Evolutionary conservation across 2,888 invertebrate species (phyloP), one percentile per base, ranked within the genome.

Genomic region (Loripinus fragilis): DNA sequence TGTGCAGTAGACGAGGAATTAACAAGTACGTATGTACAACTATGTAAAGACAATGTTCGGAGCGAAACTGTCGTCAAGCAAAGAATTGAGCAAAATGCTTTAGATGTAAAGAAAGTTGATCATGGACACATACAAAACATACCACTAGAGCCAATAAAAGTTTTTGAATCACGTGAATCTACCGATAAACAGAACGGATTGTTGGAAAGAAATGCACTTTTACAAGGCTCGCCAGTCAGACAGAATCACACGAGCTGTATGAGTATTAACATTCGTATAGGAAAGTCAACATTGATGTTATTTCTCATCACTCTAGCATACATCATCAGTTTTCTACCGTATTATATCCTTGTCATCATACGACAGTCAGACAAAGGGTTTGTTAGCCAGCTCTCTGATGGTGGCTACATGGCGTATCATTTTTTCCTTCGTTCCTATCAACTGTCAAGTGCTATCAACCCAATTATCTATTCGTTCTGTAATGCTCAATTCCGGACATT

Each of bases 321-420:
- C 64, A 84, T 89, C 20, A 69, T 88, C 28, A 88, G 89, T 76
- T 89, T 89, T 55, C 76, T 87, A 38, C 89, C 89, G n/a, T 89
- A 88, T 68, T 85, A 87, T 65, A 74, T 84, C n/a, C 81, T 88
- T 20, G 88, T 83, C 0, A 79, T 88, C 28, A 74, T 86, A 15
- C 75, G 89, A 15, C 81, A 87, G 10, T 71, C 81, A 12, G 68
- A 83, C n/a, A 79, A 78, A n/a, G 74, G 73, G 3, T 65, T 75
- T n/a, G 85, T 84, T 28, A 42, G 42, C 10, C 69, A 71, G 23
- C 28, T 87, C 25, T 71, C 76, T 3, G 55, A 76, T 30, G 67
- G 52, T 10, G 78, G 78, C 3, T 79, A 85, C 25, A 83, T 81
- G 38, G 41, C 81, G 15, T 76, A 87, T 38, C 76, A 85, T 41